Evolutionary conservation across 2,888 invertebrate species (phyloP), one percentile per base, ranked within the genome.

Genomic region (Pteria penguin): DNA sequence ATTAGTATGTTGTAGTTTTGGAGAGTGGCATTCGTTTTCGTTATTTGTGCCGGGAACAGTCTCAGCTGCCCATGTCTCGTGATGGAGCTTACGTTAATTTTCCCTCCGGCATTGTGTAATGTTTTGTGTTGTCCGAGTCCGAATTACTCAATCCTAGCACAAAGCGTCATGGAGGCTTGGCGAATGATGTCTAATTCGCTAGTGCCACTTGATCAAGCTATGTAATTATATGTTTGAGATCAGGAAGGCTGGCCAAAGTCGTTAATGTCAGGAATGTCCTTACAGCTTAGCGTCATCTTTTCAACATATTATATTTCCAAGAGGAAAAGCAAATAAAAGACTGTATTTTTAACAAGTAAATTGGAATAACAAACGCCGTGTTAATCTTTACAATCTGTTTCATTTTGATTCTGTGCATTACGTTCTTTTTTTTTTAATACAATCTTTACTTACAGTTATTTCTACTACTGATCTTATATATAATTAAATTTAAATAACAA

Each of bases 21-120:
- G 57, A 57, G 57, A 57, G 57, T 57, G 57, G 57, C 57, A 24
- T 57, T 57, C 18, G 8, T 57, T 24, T 57, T 57, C 57, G n/a
- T 57, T 60, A 22, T 60, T 60, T 27, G 45, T 45, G 45, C 8
- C 11, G 8, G 45, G 11, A 32, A 27, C 45, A n/a, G 36, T 27
- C 57, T 70, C 70, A 70, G 60, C 70, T 70, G 70, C 31, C 70
- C 70, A 45, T 18, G 45, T 29, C 61, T 29, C 45, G 70, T 61
- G 61, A 52, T 58, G 27, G 60, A 60, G n/a, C 45, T 32, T 61
- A 31, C 58, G 22, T 61, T 36, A 32, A 61, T 32, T 61, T 67
- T 29, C 73, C 73, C 73, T 29, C 33, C 22, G 73, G 73, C 73
- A 73, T 73, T 67, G 67, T 67, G 55, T 73, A 73, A 73, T 57